These are phyloP conservation scores for Minunthozetes semirufus DNA, from an alignment of 2,888 invertebrate genomes.

Conservation along the genomic window DNA sequence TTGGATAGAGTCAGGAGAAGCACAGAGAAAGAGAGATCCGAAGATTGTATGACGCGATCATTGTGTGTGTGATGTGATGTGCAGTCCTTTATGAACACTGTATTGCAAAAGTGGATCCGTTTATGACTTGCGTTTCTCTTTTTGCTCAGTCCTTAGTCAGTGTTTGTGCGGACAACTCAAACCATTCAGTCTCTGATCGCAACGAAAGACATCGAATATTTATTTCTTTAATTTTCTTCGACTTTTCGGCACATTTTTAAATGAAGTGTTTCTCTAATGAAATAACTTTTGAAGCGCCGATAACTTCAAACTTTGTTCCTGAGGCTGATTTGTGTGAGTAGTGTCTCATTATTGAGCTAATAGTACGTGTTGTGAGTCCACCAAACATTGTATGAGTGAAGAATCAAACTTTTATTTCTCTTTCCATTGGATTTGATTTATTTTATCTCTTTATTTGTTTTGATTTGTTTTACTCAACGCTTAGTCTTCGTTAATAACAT, in stretches of 20 bases:
- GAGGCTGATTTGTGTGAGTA: background rate
- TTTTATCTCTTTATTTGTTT: background rate
- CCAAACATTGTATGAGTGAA: no score
- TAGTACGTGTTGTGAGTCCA: no score
- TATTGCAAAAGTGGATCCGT: background rate
- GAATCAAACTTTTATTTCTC: background rate
- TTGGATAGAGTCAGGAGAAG: background rate
- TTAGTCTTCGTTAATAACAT: background rate
- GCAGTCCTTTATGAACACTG: conserved; percentile 8
- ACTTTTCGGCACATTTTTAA: background rate
- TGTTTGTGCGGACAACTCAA: background rate
- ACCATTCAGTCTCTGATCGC: background rate
- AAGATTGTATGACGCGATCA: conserved; percentile 13
- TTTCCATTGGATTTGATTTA: background rate
- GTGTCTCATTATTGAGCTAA: no score
- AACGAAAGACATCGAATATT: background rate
- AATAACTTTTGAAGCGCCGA: conserved; percentile 5
- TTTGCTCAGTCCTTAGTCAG: background rate
- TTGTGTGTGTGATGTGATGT: conserved; percentile 27
- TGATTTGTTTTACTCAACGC: background rate
- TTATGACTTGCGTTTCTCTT: conserved; percentile 2
- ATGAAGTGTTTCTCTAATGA: background rate
- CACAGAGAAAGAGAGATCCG: background rate
- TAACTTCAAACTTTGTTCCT: background rate
- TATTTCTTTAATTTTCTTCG: background rate